Percentiles rank a stretch among this genome's conserved stretches.
Evolutionary conservation across 2,888 invertebrate genomes (phyloP).

Genomic region (Geotrupes spiniger): DNA sequence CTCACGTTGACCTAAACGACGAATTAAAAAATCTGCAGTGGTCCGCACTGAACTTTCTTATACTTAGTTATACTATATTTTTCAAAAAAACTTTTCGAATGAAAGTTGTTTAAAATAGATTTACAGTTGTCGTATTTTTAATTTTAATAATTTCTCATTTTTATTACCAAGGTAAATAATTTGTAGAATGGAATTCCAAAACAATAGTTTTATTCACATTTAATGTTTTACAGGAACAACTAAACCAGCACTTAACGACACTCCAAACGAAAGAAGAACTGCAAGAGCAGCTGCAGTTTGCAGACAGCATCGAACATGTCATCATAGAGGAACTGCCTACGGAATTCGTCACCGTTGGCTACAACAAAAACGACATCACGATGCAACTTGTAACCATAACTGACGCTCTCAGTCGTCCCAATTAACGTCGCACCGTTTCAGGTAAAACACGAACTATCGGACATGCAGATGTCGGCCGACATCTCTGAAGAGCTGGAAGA

Average conservation of each 20-base stretch:
- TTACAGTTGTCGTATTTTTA: too few species aligned
- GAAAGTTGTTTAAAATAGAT: too few species aligned
- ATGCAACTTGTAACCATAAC: not conserved
- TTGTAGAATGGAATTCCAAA: not conserved
- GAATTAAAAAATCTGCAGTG: too few species aligned
- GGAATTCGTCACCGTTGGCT: slow-evolving; percentile 38
- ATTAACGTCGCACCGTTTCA: slow-evolving; percentile 1
- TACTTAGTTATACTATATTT: too few species aligned
- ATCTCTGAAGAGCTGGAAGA: slow-evolving; percentile 18
- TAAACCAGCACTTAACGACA: slow-evolving; percentile 36
- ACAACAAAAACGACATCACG: slow-evolving; percentile 12
- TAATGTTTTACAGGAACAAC: slow-evolving; percentile 34
- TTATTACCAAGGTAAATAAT: too few species aligned
- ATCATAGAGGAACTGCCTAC: slow-evolving; percentile 38
- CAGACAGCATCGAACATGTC: slow-evolving; percentile 37
- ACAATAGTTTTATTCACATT: not conserved
- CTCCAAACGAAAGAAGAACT: slow-evolving; percentile 38
- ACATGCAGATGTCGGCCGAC: slow-evolving; percentile 9
- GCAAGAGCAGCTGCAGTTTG: slow-evolving; percentile 43
- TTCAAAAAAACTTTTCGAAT: too few species aligned
- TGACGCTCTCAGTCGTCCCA: not conserved
- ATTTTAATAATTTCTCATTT: too few species aligned
- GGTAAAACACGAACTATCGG: slow-evolving; percentile 12
- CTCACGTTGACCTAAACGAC: too few species aligned
- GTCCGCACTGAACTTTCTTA: too few species aligned